Base-by-base conservation (phyloP, 2,113 vertebrate genomes). In the Paracanthobrama guichenoti region DNA sequence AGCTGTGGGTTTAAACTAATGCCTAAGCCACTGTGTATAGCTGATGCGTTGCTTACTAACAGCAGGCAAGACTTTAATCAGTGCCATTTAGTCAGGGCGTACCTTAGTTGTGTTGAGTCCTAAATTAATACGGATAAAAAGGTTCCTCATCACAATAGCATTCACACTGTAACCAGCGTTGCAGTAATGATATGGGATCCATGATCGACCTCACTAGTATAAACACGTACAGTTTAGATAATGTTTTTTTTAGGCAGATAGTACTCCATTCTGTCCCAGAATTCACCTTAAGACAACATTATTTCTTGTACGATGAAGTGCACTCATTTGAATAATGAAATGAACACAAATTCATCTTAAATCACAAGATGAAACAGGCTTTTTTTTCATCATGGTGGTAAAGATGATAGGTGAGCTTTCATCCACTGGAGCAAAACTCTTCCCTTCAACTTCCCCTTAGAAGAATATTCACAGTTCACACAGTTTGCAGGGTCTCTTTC, bases 401-500 rank as follows among this genome's bases (percentile, higher is more conserved):
- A 50, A 67, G 60, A 80, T 14, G 64, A 55, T 53, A 53, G 46
- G 22, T 71, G 79, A 81, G 28, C 28, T 55, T 81, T 55, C 28
- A 81, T 71, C 13, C 55, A 62, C 12, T 35, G 24, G 13, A 11
- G 28, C 26, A 20, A 67, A 67, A 35, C 50, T 77, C 28, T 76
- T 78, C 55, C 24, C 9, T 64, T 64, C 39, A 12, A 62, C 39
- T 26, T 26, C 10, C 28, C 50, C 39, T 57, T 11, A 57, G 28
- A 31, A 59, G 53, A 77, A 16, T 59, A 59, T n/a, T 59, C 2
- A 6, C 39, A 39, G 39, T 39, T 39, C 39, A 39, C n/a, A 13
- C 18, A 39, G 31, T 64, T 44, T 16, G 22, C 8, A 79, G 9
- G 9, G 11, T 48, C 59, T 79, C 76, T 26, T 24, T 79, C 35